A percentile compares a stretch with the other conserved stretches of the same genome.
phyloP scores from a whole-genome alignment of 1,140 invertebrate genomes.

The Drosophila burlai region DNA sequence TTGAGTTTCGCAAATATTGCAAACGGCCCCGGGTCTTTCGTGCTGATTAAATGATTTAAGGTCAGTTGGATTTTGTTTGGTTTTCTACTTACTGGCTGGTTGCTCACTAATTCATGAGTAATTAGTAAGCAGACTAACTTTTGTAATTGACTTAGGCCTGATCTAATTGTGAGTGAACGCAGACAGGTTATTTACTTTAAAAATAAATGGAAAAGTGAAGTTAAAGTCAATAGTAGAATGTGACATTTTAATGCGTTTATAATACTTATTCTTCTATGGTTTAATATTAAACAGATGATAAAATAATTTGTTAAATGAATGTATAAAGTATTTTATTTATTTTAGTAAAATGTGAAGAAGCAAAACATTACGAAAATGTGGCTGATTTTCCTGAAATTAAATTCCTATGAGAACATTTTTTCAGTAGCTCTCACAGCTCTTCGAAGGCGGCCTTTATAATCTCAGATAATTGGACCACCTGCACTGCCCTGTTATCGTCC shows the following conservation, averaged over 20 bases:
- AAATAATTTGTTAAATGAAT: too few species aligned
- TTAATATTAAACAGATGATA: too few species aligned
- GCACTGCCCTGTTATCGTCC: slow-evolving; percentile 36
- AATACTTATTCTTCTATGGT: too few species aligned
- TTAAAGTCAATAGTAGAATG: not conserved
- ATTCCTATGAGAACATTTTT: slow-evolving; percentile 2
- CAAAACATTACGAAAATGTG: not conserved
- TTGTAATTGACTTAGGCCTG: slow-evolving; percentile 37
- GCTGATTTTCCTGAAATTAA: not conserved
- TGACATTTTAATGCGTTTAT: not conserved
- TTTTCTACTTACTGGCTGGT: slow-evolving; percentile 37
- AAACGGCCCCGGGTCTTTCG: slow-evolving; percentile 37
- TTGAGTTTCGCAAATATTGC: slow-evolving; percentile 76
- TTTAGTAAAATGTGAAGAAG: too few species aligned
- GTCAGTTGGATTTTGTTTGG: slow-evolving; percentile 64
- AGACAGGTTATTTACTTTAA: slow-evolving; percentile 19
- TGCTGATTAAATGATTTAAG: slow-evolving; percentile 81
- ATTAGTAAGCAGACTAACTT: slow-evolving; percentile 52
- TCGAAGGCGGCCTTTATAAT: slow-evolving; percentile 3
- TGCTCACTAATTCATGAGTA: slow-evolving; percentile 56
- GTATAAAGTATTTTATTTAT: too few species aligned
- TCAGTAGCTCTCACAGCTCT: slow-evolving; percentile 2
- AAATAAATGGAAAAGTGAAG: not conserved
- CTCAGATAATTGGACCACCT: slow-evolving; percentile 59
- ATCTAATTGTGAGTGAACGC: slow-evolving; percentile 28